Evolutionary conservation across 2,797 vertebrate genomes (phyloP).

Genomic region (Chaenodraco wilsoni): DNA sequence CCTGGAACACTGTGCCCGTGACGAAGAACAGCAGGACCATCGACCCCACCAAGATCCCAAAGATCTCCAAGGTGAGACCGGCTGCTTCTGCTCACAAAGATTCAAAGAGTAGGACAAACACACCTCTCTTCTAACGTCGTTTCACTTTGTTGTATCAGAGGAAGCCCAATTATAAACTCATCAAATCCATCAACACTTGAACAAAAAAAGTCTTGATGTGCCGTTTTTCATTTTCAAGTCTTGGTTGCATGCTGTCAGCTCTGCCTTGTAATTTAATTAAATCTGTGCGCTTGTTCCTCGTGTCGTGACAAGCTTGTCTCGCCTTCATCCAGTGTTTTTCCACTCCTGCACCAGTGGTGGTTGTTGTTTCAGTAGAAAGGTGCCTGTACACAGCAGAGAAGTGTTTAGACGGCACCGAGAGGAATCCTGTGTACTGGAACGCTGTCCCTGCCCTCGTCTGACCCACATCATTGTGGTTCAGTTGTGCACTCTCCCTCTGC

Average conservation of each 20-base stretch:
- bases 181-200: background rate
- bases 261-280: slow-evolving; percentile 8
- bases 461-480: slow-evolving; percentile 36
- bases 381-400: slow-evolving; percentile 10
- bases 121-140: background rate
- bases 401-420: slow-evolving; percentile 34
- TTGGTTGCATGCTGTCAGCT: slow-evolving; percentile 5
- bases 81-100: background rate
- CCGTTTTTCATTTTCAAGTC: background rate
- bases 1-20: slow-evolving; percentile 97
- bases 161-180: background rate
- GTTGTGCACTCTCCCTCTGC: slow-evolving; percentile 32
- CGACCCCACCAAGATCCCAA: slow-evolving; percentile 97
- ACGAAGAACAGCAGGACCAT: slow-evolving; percentile 97
- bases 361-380: background rate
- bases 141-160: background rate
- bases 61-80: slow-evolving; percentile 94
- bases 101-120: background rate
- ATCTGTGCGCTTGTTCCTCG: slow-evolving; percentile 3
- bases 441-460: slow-evolving; percentile 34
- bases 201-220: too few relatives aligned
- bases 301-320: slow-evolving; percentile 28
- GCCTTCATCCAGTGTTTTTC: slow-evolving; percentile 5
- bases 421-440: slow-evolving; percentile 37
- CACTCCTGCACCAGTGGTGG: background rate